Evolutionary conservation across 2,797 vertebrate genomes (phyloP).

Genomic region (Leptatherina wallacei): DNA sequence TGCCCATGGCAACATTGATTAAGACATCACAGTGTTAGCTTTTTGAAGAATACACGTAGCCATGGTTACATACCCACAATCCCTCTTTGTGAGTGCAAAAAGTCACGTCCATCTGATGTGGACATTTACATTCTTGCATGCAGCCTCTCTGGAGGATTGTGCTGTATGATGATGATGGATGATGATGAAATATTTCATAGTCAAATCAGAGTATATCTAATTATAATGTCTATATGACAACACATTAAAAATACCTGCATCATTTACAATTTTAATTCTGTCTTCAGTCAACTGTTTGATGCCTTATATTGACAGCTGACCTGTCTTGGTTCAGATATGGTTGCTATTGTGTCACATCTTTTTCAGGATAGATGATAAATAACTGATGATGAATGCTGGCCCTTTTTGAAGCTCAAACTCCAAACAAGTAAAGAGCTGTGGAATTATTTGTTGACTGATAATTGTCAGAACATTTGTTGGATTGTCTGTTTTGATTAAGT

Average conservation of each 20-base stretch:
- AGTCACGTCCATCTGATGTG: not conserved
- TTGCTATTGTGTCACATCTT: not conserved
- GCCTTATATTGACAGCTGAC: not conserved
- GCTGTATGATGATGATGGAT: not conserved
- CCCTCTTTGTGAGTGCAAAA: not conserved
- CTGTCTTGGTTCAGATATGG: not conserved
- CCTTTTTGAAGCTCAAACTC: not conserved
- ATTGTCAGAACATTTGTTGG: not conserved
- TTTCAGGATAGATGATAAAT: not conserved
- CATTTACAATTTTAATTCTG: not conserved
- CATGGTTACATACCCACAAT: not conserved
- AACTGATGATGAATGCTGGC: not conserved
- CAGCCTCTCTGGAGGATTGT: not conserved
- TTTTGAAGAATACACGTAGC: not conserved
- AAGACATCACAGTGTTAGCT: not conserved
- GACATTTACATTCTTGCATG: not conserved
- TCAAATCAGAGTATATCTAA: not conserved
- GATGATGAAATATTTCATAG: not conserved
- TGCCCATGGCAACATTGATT: not conserved
- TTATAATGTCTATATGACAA: not conserved
- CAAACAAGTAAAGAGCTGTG: not conserved
- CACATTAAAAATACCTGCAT: not conserved
- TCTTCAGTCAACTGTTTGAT: not conserved
- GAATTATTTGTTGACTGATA: constrained; percentile 2
- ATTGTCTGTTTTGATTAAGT: not conserved